A percentile compares a stretch with the other conserved stretches of the same genome.
phyloP scores from a whole-genome alignment of 2,797 vertebrate genomes.

The Oreochromis mossambicus region DNA sequence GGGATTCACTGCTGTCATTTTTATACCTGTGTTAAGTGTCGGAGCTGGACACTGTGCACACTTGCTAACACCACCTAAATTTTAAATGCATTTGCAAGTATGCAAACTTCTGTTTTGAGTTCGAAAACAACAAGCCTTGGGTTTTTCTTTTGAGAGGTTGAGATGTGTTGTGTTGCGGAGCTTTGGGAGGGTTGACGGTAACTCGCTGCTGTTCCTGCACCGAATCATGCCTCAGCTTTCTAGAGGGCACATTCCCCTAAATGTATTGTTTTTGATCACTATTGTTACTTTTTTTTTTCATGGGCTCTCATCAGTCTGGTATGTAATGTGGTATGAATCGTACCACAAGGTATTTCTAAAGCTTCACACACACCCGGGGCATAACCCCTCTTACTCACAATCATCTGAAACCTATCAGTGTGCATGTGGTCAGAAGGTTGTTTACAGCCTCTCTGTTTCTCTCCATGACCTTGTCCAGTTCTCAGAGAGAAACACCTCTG shows the following conservation, averaged over 20 bases:
- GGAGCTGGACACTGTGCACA: neutral
- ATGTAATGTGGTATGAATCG: neutral
- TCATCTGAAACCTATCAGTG: conserved; percentile 51
- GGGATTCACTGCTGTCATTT: neutral
- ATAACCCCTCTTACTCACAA: conserved; percentile 21
- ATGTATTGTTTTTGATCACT: neutral
- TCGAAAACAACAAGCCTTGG: neutral
- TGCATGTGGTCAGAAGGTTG: conserved; percentile 32
- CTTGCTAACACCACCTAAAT: neutral
- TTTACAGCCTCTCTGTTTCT: conserved; percentile 52
- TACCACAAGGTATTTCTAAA: conserved; percentile 3
- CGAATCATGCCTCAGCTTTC: neutral
- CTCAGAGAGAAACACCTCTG: conserved; percentile 25
- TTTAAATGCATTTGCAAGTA: neutral
- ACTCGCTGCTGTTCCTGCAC: neutral
- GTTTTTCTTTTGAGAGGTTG: neutral
- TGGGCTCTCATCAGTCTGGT: neutral
- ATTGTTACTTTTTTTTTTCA: neutral
- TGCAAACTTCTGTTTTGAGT: neutral
- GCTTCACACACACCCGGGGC: neutral
- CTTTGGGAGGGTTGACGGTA: neutral
- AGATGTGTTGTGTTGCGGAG: neutral
- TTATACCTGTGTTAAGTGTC: neutral
- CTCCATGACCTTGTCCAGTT: conserved; percentile 30
- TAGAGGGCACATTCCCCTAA: neutral